Base-by-base conservation (phyloP, 30 jellyfish, hydroid and myxozoan species). In the Chironex yamaguchii region DNA sequence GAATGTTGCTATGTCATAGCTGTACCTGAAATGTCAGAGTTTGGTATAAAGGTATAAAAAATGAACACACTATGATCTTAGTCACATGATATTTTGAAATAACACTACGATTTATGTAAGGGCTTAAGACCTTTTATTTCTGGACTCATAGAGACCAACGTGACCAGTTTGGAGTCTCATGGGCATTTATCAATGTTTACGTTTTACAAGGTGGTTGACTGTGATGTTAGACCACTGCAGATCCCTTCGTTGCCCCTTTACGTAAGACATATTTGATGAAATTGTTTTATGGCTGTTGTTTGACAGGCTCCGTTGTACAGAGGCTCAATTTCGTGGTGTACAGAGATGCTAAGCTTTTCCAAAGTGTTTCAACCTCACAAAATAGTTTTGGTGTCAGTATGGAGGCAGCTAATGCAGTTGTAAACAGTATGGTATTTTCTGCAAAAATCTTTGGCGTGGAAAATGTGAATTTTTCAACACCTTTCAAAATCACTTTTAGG, bases 271-370 rank as follows among this genome's bases (percentile, higher is more conserved):
- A 69, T 17, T 33, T 71, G 26, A 53, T 75, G 93, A 69, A 54
- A 49, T 52, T 25, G 3, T 6, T 3, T 26, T 34, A 2, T 9
- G 34, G 28, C 27, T 3, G 2, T 14, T 70, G 6, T 29, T 28
- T 28, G n/a, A 30, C 31, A 25, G 4, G 4, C 75, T 21, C 1
- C 27, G 76, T 58, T 2, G 93, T 32, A 28, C n/a, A n/a, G 21
- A 79, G 93, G 4, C 27, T 83, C 27, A 83, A 87, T 36, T 83
- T 83, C 42, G 75, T 83, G 0, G 93, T 67, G 0, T 83, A 83
- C 73, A 65, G 75, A 24, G 87, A 87, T 49, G 70, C 30, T 48
- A 81, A 70, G 82, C 71, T 83, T 62, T 83, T 83, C 75, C 93
- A 83, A 36, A n/a, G n/a, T n/a, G n/a, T n/a, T n/a, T 3, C 87